Base-by-base conservation (phyloP, 2,113 vertebrate genomes). In the Gobius niger region DNA sequence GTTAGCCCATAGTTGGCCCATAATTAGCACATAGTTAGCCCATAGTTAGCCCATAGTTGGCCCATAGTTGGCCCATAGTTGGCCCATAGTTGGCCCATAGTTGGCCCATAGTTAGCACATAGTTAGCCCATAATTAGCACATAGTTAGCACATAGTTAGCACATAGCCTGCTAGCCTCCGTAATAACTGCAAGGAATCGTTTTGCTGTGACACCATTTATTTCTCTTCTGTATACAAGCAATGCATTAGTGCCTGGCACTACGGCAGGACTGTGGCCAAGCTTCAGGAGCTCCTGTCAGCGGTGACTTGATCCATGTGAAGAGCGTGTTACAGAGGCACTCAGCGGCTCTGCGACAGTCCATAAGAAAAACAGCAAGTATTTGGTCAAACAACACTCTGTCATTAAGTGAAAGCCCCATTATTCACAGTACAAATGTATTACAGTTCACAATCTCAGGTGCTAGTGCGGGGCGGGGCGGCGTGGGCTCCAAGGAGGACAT, bases 391-490 rank as follows among this genome's bases (percentile, higher is more conserved):
- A 67, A 66, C 59, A 70, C 60, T 60, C 19, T 67, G 59, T 75
- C 14, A 42, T 60, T 60, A 60, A 60, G 57, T 60, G 57, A 42
- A 60, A 40, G 34, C 24, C 41, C 47, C 78, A 83, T 65, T 65
- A 82, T 90, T 92, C 89, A 93, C 92, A 93, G 89, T 91, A 79
- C 76, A 63, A 84, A 88, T 91, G 90, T 87, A 89, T 89, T 89
- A 89, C 78, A 87, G 82, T 85, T 72, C 60, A 77, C 89, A 87
- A 89, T 85, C 82, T 89, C 84, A 91, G 91, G 87, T 89, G 89
- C 85, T 91, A 72, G 78, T 64, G 85, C 78, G 73, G 67, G 73
- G 74, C 67, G 63, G 54, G 67, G 82, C 65, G 18, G 70, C 78
- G 18, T 63, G 11, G 1, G 52, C 52, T 54, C 24, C 24, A 24